Base-by-base conservation (phyloP, 2,113 vertebrate genomes). In the Paramisgurnus dabryanus region DNA sequence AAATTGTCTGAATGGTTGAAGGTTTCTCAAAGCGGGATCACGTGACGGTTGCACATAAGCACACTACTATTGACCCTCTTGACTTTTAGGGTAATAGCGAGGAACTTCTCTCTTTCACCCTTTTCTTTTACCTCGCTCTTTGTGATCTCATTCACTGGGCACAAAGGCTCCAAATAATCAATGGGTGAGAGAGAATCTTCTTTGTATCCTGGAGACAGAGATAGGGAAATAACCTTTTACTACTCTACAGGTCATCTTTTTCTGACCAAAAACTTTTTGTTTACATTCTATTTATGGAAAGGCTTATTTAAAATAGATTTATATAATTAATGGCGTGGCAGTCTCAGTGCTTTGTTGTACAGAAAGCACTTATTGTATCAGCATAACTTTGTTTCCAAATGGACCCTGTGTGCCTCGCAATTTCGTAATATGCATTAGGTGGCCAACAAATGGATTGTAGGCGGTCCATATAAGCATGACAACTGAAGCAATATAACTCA, bases 81-180 rank as follows among this genome's bases (percentile, higher is more conserved):
- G 43, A 76, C 43, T 66, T 65, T 10, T 76, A 34, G 15, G 22
- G 49, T 65, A 45, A 63, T 40, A 66, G 74, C 10, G 17, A 40
- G 15, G 7, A 65, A 39, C 45, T 39, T 64, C 50, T 50, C 45
- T 64, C 60, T 49, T 27, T 27, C 27, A 27, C 27, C 2, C 60
- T 34, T 43, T 63, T 8, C 43, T 64, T 74, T 34, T 76, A 18
- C n/a, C 43, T 65, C 41, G 12, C 17, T 34, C 22, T 65, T 64
- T 34, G 45, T 66, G 75, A 77, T 77, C 63, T 77, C 63, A 41
- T 66, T 66, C 75, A 66, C 43, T 63, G 43, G 17, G 39, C 4
- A 4, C 0, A 58, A 69, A 43, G 49, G 55, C 10, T 11, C 10
- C 34, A 41, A 47, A 61, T 82, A 55, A 75, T 75, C 43, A 53